A percentile compares a stretch with the other conserved stretches of the same genome.
These are phyloP conservation scores for Parambassis ranga DNA, from an alignment of 2,797 vertebrate species.

Conservation along the genomic window DNA sequence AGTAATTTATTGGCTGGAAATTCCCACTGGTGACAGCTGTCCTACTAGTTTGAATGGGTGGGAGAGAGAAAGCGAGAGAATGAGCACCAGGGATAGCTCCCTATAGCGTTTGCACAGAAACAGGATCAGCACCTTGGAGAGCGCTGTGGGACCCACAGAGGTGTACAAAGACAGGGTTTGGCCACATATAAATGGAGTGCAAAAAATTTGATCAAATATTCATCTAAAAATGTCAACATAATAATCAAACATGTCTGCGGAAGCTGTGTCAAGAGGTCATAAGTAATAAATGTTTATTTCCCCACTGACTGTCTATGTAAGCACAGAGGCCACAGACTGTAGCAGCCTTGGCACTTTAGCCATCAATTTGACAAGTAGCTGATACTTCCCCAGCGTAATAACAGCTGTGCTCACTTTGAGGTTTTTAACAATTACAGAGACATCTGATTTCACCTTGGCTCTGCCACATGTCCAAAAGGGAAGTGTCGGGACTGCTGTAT, in stretches of 20 bases:
- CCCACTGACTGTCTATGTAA: not conserved
- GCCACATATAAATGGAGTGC: no score
- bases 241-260: no score
- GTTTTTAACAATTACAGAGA: not conserved
- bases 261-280: not conserved
- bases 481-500: not conserved
- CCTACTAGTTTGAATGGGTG: not conserved
- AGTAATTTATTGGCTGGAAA: conserved; percentile 14
- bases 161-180: no score
- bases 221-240: no score
- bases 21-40: conserved; percentile 8
- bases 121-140: not conserved
- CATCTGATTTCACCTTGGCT: conserved; percentile 3
- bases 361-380: not conserved
- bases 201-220: no score
- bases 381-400: not conserved
- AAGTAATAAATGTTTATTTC: not conserved
- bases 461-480: not conserved
- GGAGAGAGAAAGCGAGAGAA: no score
- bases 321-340: not conserved
- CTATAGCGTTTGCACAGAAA: not conserved
- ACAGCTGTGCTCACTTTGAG: conserved; percentile 8
- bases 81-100: not conserved
- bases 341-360: not conserved
- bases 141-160: no score